Evolutionary conservation across 2,888 invertebrate species (phyloP).

Genomic region (Ectemnius lituratus): DNA sequence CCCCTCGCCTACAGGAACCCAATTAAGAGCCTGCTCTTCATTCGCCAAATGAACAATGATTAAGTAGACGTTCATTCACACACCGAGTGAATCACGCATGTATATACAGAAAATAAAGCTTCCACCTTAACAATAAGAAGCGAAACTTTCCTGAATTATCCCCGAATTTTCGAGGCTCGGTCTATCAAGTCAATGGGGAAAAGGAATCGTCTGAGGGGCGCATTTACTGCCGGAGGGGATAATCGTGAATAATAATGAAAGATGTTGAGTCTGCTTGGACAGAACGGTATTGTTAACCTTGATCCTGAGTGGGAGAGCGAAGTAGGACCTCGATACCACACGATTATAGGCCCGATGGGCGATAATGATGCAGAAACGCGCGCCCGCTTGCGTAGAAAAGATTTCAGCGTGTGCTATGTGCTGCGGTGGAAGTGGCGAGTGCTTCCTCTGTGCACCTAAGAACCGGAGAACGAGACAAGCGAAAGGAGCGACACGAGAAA

Average conservation of each 20-base stretch:
- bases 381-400: constrained; percentile 20
- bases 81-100: not conserved
- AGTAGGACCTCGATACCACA: constrained; percentile 25
- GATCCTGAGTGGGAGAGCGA: constrained; percentile 28
- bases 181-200: not conserved
- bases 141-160: not conserved
- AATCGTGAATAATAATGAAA: not conserved
- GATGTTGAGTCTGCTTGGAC: not conserved
- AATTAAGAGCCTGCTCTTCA: not conserved
- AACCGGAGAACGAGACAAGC: constrained; percentile 26
- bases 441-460: constrained; percentile 15
- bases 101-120: not conserved
- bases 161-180: not conserved
- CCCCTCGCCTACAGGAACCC: not conserved
- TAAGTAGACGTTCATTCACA: not conserved
- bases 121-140: not conserved
- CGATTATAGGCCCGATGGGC: constrained; percentile 40
- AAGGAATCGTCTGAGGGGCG: too few species aligned
- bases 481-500: constrained; percentile 5
- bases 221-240: not conserved
- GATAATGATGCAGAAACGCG: constrained; percentile 36
- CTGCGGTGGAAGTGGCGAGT: constrained; percentile 34
- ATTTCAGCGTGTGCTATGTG: constrained; percentile 39
- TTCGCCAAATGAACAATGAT: not conserved
- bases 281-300: constrained; percentile 42